Evolutionary conservation across 2,888 invertebrate species (phyloP).

Genomic region (Gibbula magus): DNA sequence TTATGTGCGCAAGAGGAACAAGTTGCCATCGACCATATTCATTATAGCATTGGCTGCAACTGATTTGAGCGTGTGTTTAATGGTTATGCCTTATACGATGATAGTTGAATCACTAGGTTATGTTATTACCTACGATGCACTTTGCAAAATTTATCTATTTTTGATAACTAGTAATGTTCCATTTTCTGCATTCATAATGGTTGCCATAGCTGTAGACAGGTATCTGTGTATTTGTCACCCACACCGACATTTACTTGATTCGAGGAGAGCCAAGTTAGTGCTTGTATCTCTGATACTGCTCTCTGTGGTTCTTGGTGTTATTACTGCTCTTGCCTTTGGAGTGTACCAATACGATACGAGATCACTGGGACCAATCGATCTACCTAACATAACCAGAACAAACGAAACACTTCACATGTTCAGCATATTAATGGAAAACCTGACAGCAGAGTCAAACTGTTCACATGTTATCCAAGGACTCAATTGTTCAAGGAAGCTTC

Average conservation of each 20-base stretch:
- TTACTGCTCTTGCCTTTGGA: constrained; percentile 58
- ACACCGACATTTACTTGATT: constrained; percentile 61
- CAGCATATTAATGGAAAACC: neutral
- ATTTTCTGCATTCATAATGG: constrained; percentile 70
- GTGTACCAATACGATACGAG: constrained; percentile 40
- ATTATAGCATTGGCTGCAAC: constrained; percentile 66
- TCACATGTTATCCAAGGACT: neutral
- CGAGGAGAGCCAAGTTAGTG: constrained; percentile 46
- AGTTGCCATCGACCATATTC: constrained; percentile 65
- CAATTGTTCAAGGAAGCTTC: neutral
- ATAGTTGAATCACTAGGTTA: constrained; percentile 59
- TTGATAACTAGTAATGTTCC: constrained; percentile 70
- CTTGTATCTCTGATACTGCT: constrained; percentile 28
- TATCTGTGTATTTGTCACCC: constrained; percentile 71
- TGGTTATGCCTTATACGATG: constrained; percentile 65
- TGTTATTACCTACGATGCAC: constrained; percentile 51
- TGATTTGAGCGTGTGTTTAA: constrained; percentile 63
- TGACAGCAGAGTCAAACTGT: neutral
- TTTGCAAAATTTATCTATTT: constrained; percentile 69
- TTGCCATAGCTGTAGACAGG: constrained; percentile 65
- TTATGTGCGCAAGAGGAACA: constrained; percentile 62
- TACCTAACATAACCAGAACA: neutral
- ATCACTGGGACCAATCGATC: neutral
- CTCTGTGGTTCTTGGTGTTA: constrained; percentile 47
- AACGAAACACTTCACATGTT: neutral